phyloP scores from a whole-genome alignment of 2,888 invertebrate species.

The Aleiodes alternator region DNA sequence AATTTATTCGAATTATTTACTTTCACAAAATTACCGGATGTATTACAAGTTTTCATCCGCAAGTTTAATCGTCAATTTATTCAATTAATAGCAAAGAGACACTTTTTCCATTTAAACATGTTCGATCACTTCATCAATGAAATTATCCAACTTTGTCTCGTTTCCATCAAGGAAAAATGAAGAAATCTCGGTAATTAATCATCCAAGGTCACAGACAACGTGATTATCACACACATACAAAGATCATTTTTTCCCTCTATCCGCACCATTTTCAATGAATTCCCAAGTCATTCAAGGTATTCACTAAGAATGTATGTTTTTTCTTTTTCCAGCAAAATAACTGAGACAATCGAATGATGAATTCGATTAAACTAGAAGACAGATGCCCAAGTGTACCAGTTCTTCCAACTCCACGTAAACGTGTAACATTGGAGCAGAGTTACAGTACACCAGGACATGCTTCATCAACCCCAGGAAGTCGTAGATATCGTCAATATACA shows the following conservation, averaged over 20 bases:
- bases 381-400: slow-evolving; percentile 55
- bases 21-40: slow-evolving; percentile 22
- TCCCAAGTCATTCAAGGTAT: too few species aligned
- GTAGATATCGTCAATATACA: slow-evolving; percentile 55
- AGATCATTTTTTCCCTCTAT: too few species aligned
- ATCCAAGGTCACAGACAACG: slow-evolving; percentile 34
- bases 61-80: too few species aligned
- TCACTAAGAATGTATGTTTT: too few species aligned
- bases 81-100: background rate
- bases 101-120: slow-evolving; percentile 12
- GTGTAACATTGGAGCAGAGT: slow-evolving; percentile 65
- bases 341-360: background rate
- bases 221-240: background rate
- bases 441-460: slow-evolving; percentile 65
- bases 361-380: slow-evolving; percentile 46
- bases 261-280: background rate
- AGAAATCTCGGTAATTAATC: background rate
- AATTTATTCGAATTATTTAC: slow-evolving; percentile 24
- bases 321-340: too few species aligned
- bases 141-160: too few species aligned
- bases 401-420: slow-evolving; percentile 58
- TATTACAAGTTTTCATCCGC: too few species aligned
- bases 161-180: too few species aligned
- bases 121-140: too few species aligned
- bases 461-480: slow-evolving; percentile 52